Percentiles rank a stretch among this genome's conserved stretches.
Conservation (phyloP, 2,797 vertebrate genomes). For the Zalophus californianus region DNA sequence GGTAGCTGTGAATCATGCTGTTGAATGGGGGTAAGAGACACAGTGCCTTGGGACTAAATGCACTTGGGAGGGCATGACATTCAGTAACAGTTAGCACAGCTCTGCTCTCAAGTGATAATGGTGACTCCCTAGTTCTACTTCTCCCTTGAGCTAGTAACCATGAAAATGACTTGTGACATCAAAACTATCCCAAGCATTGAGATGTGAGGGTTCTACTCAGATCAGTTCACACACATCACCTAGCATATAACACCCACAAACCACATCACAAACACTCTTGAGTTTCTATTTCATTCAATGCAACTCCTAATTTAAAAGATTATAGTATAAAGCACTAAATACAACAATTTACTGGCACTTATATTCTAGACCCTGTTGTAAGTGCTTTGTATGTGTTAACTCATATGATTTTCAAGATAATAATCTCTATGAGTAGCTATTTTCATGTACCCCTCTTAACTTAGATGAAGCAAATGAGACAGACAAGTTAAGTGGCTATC, state of each 20-base stretch:
- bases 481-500: background rate
- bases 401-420: background rate
- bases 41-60: background rate
- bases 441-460: background rate
- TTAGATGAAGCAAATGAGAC: background rate
- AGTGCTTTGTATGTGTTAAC: background rate
- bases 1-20: background rate
- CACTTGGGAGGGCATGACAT: background rate
- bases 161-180: background rate
- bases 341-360: background rate
- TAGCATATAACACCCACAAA: background rate
- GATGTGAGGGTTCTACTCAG: background rate
- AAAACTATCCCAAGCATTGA: background rate
- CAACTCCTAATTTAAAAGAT: background rate
- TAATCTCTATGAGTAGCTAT: background rate
- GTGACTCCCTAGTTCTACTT: background rate
- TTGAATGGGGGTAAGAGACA: background rate
- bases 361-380: background rate
- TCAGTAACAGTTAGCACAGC: background rate
- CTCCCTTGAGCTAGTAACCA: background rate
- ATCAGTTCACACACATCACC: background rate
- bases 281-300: background rate
- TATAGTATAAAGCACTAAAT: background rate
- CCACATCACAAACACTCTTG: background rate
- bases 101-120: background rate